These are phyloP conservation scores for Tryphoninae sp. DNA, from an alignment of 2,888 invertebrate species.

Conservation along the genomic window DNA sequence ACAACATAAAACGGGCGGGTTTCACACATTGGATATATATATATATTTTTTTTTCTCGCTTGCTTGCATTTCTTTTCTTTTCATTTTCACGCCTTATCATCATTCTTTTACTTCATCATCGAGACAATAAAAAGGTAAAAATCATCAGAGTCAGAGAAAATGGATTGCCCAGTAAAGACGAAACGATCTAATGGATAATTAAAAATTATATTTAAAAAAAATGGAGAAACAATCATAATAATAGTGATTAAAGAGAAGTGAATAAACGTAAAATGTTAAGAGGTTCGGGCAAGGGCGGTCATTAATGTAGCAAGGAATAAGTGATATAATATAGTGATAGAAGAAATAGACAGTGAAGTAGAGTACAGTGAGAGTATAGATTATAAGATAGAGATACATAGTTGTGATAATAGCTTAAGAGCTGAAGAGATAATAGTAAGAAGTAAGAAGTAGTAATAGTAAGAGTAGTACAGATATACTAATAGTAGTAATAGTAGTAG, in stretches of 20 bases:
- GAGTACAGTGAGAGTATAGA: slow-evolving; percentile 47
- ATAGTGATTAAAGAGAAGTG: not conserved
- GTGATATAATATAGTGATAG: slow-evolving; percentile 43
- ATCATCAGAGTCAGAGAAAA: slow-evolving; percentile 59
- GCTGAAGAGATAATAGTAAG: slow-evolving; percentile 44
- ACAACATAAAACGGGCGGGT: slow-evolving; percentile 73
- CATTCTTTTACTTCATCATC: slow-evolving; percentile 58
- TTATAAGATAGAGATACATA: slow-evolving; percentile 55
- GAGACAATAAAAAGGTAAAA: slow-evolving; percentile 60
- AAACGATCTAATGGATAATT: slow-evolving; percentile 16
- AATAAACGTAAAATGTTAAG: not conserved
- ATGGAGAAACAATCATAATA: not conserved
- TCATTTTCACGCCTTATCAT: slow-evolving; percentile 58
- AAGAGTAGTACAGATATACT: slow-evolving; percentile 29
- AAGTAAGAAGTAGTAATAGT: slow-evolving; percentile 33
- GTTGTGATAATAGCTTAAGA: slow-evolving; percentile 42
- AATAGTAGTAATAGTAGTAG: slow-evolving; percentile 35
- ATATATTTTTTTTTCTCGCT: slow-evolving; percentile 64
- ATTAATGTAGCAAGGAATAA: slow-evolving; percentile 35
- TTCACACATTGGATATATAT: slow-evolving; percentile 72
- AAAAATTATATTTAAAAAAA: slow-evolving; percentile 25
- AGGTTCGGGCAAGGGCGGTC: slow-evolving; percentile 1
- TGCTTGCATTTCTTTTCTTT: slow-evolving; percentile 60
- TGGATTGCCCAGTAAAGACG: slow-evolving; percentile 3
- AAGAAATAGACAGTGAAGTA: slow-evolving; percentile 13